phyloP scores from a whole-genome alignment of 2,888 invertebrate genomes.

The Proisotoma minuta region DNA sequence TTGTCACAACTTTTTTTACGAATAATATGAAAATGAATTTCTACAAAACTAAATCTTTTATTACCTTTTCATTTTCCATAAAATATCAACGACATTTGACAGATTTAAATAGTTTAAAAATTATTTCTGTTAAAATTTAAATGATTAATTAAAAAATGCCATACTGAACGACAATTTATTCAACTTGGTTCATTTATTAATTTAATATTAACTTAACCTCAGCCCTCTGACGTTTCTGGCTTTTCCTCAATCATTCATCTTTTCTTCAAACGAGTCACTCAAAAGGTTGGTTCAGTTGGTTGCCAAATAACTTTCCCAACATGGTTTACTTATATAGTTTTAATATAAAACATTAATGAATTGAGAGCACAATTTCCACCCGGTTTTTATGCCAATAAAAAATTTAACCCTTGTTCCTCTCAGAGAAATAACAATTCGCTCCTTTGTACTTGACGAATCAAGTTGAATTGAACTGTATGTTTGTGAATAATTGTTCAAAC shows the following conservation, averaged over 20 bases:
- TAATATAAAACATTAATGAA: neutral
- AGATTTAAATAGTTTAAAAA: no score
- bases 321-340: neutral
- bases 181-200: neutral
- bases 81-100: no score
- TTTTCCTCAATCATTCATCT: slow-evolving; percentile 11
- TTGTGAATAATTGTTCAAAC: neutral
- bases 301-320: neutral
- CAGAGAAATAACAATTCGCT: neutral
- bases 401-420: neutral
- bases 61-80: no score
- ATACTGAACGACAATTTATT: no score
- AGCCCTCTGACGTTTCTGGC: neutral
- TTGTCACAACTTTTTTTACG: no score
- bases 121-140: no score
- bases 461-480: neutral
- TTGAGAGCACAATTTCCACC: neutral
- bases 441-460: neutral
- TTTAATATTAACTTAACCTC: neutral
- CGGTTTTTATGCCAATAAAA: neutral
- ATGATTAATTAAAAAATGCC: no score
- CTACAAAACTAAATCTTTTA: no score
- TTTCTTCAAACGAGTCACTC: neutral
- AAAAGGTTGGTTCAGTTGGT: neutral
- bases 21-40: no score